Evolutionary conservation across 2,113 vertebrate genomes (phyloP).

Genomic region (Peromyscus maniculatus): DNA sequence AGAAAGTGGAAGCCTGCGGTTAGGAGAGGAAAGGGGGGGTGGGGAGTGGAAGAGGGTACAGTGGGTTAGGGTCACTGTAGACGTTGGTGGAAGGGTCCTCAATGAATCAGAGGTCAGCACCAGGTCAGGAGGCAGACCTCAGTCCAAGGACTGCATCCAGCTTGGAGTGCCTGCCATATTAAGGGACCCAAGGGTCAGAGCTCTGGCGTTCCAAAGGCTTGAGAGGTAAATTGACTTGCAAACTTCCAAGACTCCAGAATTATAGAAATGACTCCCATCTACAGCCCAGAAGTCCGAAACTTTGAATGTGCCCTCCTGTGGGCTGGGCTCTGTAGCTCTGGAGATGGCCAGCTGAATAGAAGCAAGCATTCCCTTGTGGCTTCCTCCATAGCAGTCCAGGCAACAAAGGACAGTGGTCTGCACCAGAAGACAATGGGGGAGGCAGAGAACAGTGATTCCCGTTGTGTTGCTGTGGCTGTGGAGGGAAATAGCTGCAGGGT

Average conservation of each 20-base stretch:
- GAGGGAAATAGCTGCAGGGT: neutral
- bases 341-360: neutral
- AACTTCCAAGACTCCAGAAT: neutral
- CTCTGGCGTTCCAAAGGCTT: neutral
- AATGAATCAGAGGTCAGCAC: neutral
- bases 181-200: neutral
- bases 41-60: neutral
- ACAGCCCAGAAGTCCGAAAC: neutral
- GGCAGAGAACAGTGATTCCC: too few relatives aligned
- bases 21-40: neutral
- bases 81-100: neutral
- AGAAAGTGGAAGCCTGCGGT: neutral
- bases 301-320: neutral
- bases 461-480: neutral
- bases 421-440: neutral
- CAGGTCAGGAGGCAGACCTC: neutral
- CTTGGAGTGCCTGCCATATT: neutral
- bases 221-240: neutral
- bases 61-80: too few relatives aligned
- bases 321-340: neutral
- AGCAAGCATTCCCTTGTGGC: neutral
- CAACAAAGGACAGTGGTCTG: neutral
- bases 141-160: neutral
- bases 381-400: neutral
- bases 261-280: neutral